phyloP scores from a whole-genome alignment of 1,140 invertebrate genomes.

The Ooceraea biroi region DNA sequence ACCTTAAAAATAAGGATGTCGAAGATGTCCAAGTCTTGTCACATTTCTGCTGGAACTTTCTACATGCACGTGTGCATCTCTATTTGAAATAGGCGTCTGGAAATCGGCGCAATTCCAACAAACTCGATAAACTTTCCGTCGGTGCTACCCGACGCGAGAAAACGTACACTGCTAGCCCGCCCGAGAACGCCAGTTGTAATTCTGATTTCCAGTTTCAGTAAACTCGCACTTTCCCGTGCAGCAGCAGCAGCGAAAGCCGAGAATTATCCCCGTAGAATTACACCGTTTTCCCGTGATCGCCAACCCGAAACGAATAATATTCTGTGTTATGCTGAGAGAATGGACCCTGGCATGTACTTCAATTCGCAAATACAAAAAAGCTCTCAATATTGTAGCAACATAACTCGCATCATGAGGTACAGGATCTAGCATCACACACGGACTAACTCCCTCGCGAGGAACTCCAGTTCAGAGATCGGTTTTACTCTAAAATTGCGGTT shows the following conservation, averaged over 20 bases:
- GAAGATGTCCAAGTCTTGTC: conserved; percentile 39
- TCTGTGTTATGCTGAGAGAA: conserved; percentile 47
- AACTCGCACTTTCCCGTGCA: background rate
- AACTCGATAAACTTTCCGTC: conserved; percentile 30
- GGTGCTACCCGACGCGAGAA: background rate
- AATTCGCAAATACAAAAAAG: conserved; percentile 68
- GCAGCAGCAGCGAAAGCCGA: conserved; percentile 8
- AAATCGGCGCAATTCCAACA: conserved; percentile 22
- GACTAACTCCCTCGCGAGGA: conserved; percentile 64
- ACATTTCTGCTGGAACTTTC: conserved; percentile 36
- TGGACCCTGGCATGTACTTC: conserved; percentile 69
- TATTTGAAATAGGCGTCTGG: conserved; percentile 15
- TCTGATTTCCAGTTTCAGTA: background rate
- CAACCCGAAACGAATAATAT: conserved; percentile 11
- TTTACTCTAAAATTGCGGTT: conserved; percentile 59
- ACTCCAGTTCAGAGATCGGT: conserved; percentile 64
- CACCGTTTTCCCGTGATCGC: conserved; percentile 10
- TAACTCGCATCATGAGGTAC: conserved; percentile 61
- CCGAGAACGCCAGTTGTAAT: background rate
- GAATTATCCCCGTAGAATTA: conserved; percentile 3
- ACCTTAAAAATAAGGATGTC: conserved; percentile 46
- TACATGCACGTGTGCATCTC: conserved; percentile 15
- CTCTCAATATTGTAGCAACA: conserved; percentile 66
- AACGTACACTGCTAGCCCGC: too few species aligned
- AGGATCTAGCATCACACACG: conserved; percentile 51